phyloP scores from a whole-genome alignment of 2,113 vertebrate genomes.

The Callipepla squamata region DNA sequence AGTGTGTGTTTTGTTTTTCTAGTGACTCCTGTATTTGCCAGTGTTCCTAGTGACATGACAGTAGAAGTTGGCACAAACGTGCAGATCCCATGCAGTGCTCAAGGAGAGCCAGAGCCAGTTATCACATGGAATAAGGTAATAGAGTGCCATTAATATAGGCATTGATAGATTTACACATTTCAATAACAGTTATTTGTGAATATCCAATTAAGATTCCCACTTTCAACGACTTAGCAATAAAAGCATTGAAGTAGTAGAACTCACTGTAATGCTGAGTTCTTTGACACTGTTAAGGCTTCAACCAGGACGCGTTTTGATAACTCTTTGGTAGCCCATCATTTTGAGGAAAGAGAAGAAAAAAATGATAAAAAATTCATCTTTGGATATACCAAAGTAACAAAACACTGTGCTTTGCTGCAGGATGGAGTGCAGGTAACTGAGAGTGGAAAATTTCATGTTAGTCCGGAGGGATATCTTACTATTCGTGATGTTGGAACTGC shows the following conservation, averaged over 20 bases:
- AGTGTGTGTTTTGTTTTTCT: slow-evolving; percentile 25
- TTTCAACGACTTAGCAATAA: background rate
- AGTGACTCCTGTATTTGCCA: slow-evolving; percentile 97
- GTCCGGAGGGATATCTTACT: slow-evolving; percentile 88
- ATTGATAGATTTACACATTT: background rate
- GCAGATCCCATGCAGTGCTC: slow-evolving; percentile 94
- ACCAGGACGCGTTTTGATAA: background rate
- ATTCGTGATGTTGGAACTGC: slow-evolving; percentile 91
- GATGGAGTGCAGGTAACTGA: slow-evolving; percentile 97
- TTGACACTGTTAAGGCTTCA: background rate
- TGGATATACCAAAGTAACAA: background rate
- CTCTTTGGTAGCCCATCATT: background rate
- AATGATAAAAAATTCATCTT: background rate
- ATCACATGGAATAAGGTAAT: slow-evolving; percentile 99
- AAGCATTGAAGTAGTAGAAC: background rate
- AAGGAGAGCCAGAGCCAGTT: slow-evolving; percentile 91
- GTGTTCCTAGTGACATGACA: slow-evolving; percentile 91
- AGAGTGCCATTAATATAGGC: background rate
- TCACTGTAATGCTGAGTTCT: background rate
- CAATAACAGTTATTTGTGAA: background rate
- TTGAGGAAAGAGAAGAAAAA: background rate
- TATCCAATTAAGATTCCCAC: background rate
- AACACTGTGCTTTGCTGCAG: slow-evolving; percentile 70
- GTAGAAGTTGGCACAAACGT: slow-evolving; percentile 92
- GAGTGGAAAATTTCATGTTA: slow-evolving; percentile 97